Evolutionary conservation across 2,113 vertebrate species (phyloP), one percentile per base, ranked within the genome.

Genomic region (Microtus oregoni): DNA sequence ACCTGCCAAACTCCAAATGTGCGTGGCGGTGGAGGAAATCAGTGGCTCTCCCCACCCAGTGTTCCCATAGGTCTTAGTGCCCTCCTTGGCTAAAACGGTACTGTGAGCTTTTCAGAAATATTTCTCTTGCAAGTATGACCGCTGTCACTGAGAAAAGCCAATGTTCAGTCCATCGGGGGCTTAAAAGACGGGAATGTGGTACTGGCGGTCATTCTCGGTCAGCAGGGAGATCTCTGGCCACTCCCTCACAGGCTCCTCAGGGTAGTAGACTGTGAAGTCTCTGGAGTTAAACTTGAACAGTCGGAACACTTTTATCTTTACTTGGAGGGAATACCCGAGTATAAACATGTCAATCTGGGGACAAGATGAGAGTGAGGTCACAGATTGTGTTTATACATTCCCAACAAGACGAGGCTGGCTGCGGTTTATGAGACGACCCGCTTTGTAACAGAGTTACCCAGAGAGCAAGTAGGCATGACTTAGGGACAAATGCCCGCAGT

Each of bases 221-320:
- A 99, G 97, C 85, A 99, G 98, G 82, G 90, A 95, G 88, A 99
- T 97, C 94, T 99, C 98, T 7, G 98, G 98, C 98, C 99, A 99
- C 75, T 99, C 98, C 86, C 98, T 96, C 95, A 98, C 97, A 44
- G 97, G 97, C 89, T 98, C 97, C 38, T 98, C 98, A 1, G 98
- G 98, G 87, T 98, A 99, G 85, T 68, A 98, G 35, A 98, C 98
- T 96, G 98, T 91, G 97, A 99, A 99, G 97, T 98, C 98, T 94
- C 98, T 98, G 55, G 98, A 98, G 89, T 98, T 98, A 96, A 98
- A 98, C 94, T 97, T 99, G 94, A 97, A 98, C 70, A 99, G 97
- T 91, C 98, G 98, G 96, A 99, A 98, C 90, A 99, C 98, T 97
- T 97, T 98, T 95, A 99, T 98, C 96, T 98, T 99, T 52, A 99